Evolutionary conservation across 2,888 invertebrate genomes (phyloP).

Genomic region (Leptinotarsa tumamoca): DNA sequence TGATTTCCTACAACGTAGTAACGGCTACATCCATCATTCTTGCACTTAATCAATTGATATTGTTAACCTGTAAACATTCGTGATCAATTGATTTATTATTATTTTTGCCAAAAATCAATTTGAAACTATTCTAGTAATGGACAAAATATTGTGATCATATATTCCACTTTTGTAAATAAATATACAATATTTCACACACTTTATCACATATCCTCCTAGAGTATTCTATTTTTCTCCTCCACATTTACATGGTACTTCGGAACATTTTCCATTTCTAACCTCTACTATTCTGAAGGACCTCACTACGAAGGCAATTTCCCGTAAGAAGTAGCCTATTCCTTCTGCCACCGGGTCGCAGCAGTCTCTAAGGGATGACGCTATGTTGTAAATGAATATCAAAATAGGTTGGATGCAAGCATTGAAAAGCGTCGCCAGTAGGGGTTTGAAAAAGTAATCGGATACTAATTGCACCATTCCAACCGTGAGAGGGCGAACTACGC

Average conservation of each 20-base stretch:
- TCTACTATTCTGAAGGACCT: conserved; percentile 68
- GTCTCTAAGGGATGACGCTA: conserved; percentile 73
- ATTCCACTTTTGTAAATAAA: background rate
- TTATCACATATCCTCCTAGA: conserved; percentile 3
- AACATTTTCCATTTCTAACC: conserved; percentile 55
- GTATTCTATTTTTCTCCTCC: conserved; percentile 2
- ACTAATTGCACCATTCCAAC: conserved; percentile 73
- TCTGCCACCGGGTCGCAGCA: conserved; percentile 74
- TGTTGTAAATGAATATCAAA: conserved; percentile 74
- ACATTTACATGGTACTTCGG: conserved; percentile 10
- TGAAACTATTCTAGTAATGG: background rate
- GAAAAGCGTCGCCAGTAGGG: conserved; percentile 73
- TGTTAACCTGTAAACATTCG: too few relatives aligned
- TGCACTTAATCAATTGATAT: too few relatives aligned
- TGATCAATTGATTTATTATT: too few relatives aligned
- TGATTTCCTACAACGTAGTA: too few relatives aligned
- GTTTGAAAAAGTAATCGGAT: conserved; percentile 78
- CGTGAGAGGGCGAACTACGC: conserved; percentile 71
- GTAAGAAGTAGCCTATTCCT: conserved; percentile 69
- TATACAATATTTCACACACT: conserved; percentile 4
- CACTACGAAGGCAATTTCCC: conserved; percentile 66
- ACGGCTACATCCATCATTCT: too few relatives aligned
- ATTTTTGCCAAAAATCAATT: too few relatives aligned
- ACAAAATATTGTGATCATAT: background rate
- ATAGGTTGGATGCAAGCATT: conserved; percentile 77